Evolutionary conservation across 2,888 invertebrate species (phyloP).

Genomic region (Ophion ventricosus): DNA sequence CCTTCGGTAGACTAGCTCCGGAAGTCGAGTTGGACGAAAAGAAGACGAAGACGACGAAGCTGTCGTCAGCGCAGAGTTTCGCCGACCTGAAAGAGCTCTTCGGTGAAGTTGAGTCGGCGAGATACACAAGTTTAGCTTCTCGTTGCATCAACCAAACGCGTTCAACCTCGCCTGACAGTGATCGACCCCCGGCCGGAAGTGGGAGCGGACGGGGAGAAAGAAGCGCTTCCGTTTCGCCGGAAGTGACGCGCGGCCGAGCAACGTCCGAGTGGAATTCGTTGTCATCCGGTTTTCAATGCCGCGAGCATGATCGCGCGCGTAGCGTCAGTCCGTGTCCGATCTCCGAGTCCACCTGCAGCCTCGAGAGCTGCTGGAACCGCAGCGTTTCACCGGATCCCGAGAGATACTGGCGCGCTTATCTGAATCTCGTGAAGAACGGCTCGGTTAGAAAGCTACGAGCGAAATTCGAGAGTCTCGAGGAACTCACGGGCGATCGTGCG

Average conservation of each 20-base stretch:
- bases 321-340: conserved; percentile 81
- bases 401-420: conserved; percentile 88
- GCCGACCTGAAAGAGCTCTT: conserved; percentile 92
- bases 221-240: conserved; percentile 77
- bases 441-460: conserved; percentile 91
- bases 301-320: conserved; percentile 77
- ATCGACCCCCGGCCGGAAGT: conserved; percentile 70
- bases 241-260: conserved; percentile 78
- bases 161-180: conserved; percentile 84
- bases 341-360: conserved; percentile 85
- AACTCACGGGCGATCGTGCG: conserved; percentile 78
- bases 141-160: conserved; percentile 68
- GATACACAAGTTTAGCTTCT: conserved; percentile 85
- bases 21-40: conserved; percentile 68
- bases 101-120: conserved; percentile 88
- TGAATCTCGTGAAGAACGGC: conserved; percentile 89
- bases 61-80: conserved; percentile 88
- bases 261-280: conserved; percentile 45
- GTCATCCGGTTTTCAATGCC: conserved; percentile 72
- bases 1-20: conserved; percentile 71
- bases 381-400: conserved; percentile 90
- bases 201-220: conserved; percentile 71
- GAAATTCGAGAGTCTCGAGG: conserved; percentile 90
- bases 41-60: conserved; percentile 69
- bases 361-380: conserved; percentile 88